Percentiles rank a stretch among this genome's conserved stretches.
These are phyloP conservation scores for Plestiodon gilberti DNA, from an alignment of 2,113 vertebrate genomes.

Conservation along the genomic window DNA sequence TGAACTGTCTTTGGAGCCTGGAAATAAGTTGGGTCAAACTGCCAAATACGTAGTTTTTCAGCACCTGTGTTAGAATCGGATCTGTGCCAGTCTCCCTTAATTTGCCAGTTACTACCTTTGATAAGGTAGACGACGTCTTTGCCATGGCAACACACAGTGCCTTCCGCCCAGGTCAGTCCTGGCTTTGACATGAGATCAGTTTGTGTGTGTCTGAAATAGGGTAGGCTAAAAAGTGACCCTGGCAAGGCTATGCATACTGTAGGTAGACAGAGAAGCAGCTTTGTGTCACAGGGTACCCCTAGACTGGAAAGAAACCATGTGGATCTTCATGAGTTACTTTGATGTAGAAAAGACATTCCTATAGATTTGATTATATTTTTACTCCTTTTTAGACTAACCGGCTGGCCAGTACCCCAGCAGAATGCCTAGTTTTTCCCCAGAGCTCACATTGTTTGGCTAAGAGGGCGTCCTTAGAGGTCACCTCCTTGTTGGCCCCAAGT, in stretches of 20 bases:
- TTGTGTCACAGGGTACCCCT: no score
- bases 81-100: background rate
- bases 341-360: no score
- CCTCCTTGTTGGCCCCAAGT: background rate
- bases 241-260: background rate
- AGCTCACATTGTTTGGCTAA: background rate
- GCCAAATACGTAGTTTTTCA: background rate
- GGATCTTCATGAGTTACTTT: background rate
- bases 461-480: background rate
- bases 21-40: background rate
- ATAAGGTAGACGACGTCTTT: background rate
- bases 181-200: background rate
- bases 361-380: no score
- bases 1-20: no score
- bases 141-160: background rate
- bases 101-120: background rate
- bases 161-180: background rate
- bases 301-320: background rate
- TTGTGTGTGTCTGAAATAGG: background rate
- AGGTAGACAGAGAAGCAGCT: background rate
- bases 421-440: background rate
- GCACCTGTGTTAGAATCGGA: background rate
- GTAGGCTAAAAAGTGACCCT: background rate
- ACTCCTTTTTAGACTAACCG: background rate
- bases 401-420: background rate